Evolutionary conservation across 2,888 invertebrate species (phyloP).

Genomic region (Drosophila birchii): DNA sequence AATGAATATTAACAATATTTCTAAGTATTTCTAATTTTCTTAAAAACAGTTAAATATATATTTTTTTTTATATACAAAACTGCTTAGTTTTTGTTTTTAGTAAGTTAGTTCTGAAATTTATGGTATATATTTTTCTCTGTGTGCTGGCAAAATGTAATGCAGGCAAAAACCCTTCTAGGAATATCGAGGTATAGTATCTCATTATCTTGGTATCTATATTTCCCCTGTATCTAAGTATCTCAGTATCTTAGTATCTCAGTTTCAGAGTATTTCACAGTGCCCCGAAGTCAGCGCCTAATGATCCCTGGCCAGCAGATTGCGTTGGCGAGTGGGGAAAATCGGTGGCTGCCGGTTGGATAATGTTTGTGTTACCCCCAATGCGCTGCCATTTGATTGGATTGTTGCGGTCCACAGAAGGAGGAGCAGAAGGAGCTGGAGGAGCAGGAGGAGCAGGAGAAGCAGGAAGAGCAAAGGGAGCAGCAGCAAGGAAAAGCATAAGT

Average conservation of each 20-base stretch:
- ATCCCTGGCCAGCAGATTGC: slow-evolving; percentile 69
- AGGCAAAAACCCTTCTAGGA: neutral
- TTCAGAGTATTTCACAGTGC: neutral
- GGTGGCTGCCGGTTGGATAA: slow-evolving; percentile 54
- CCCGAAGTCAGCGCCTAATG: slow-evolving; percentile 65
- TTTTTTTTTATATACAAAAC: neutral
- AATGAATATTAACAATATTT: too few relatives aligned
- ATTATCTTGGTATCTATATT: neutral
- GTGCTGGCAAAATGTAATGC: neutral
- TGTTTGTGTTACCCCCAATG: slow-evolving; percentile 51
- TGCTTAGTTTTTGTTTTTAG: neutral
- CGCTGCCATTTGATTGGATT: slow-evolving; percentile 61
- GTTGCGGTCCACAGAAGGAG: slow-evolving; percentile 33
- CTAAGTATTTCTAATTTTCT: too few relatives aligned
- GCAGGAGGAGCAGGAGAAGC: neutral
- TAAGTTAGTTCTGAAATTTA: neutral
- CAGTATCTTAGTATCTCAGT: neutral
- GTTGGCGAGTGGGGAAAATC: slow-evolving; percentile 9
- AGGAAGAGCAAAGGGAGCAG: neutral
- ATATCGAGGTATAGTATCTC: neutral
- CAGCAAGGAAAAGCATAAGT: neutral
- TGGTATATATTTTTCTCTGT: neutral
- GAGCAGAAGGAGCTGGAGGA: neutral
- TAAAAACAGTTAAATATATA: too few relatives aligned
- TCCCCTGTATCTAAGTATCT: neutral